Conservation (phyloP, 2,888 invertebrate species). For the Pelosia muscerda region DNA sequence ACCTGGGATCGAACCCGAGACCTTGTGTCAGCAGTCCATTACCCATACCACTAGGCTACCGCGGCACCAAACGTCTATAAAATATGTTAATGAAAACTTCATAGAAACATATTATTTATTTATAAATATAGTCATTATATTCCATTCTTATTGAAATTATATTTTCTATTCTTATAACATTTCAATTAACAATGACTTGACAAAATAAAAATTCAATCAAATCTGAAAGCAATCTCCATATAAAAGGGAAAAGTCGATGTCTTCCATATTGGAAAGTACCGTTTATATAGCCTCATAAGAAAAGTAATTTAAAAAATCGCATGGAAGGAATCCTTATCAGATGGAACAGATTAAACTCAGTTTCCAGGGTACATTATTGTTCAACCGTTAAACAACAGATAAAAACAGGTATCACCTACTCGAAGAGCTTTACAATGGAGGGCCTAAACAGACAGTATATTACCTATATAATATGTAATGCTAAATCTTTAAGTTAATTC, state of each 20-base stretch:
- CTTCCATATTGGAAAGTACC: conserved; percentile 1
- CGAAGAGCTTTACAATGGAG: not conserved
- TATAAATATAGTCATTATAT: not conserved
- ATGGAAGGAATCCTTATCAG: not conserved
- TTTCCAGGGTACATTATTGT: not conserved
- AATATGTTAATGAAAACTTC: not conserved
- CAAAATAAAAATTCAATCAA: not conserved
- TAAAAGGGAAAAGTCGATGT: not conserved
- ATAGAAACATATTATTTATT: not conserved
- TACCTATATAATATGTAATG: no score
- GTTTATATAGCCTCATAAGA: not conserved
- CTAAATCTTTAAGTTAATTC: no score
- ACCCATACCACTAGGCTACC: no score
- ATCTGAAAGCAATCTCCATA: not conserved
- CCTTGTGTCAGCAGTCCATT: no score
- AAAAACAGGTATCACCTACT: not conserved
- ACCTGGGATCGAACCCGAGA: no score
- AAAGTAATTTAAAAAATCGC: conserved; percentile 2
- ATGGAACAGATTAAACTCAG: not conserved
- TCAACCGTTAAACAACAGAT: not conserved
- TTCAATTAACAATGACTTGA: not conserved
- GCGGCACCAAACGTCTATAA: no score
- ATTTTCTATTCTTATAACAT: not conserved
- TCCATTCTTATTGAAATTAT: not conserved
- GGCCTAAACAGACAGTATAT: not conserved